Base-by-base conservation (phyloP, 2,888 invertebrate genomes). In the Phyllotreta striolata region DNA sequence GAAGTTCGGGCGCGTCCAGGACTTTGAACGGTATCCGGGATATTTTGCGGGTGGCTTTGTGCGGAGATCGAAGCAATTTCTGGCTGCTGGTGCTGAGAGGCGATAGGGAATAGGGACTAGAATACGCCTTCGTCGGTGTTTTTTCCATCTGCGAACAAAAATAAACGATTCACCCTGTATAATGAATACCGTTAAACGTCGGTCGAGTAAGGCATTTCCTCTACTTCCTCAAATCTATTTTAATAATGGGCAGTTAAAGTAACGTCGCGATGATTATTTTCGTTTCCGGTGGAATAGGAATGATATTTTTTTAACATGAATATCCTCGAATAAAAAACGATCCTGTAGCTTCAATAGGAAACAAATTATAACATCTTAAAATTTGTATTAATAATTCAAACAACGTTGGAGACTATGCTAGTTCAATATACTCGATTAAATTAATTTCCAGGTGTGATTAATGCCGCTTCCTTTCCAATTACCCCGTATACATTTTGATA, bases 1-100 rank as follows among this genome's bases (percentile, higher is more conserved):
- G 96, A 62, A 98, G 83, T 82, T 98, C 97, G 3, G 97, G 97
- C 1, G 97, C 97, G 79, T 98, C 97, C 54, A 98, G 84, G 39
- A 97, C 68, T 49, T 99, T 99, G 84, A 98, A 99, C 1, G 99
- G 99, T 80, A 98, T 97, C 80, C 98, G 89, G 1, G 98, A 96
- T 73, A 99, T 99, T 84, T 99, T 99, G 69, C 99, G 84, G 1
- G 96, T 95, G n/a, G 98, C 96, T 83, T 98, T 98, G 70, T 98
- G 87, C 0, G 98, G 98, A 0, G 97, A 98, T 41, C 97, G 87
- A 55, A 98, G 84, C 4, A 98, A 84, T 77, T 96, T 93, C 83
- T 98, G 98, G 70, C 96, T 96, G 81, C 96, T 96, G 37, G 93
- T 91, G 73, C 96, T 96, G 55, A 99, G 89, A 0, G 98, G 98